Evolutionary conservation across 2,888 invertebrate genomes (phyloP), one percentile per base, ranked within the genome.

Genomic region (Lypha dubia): DNA sequence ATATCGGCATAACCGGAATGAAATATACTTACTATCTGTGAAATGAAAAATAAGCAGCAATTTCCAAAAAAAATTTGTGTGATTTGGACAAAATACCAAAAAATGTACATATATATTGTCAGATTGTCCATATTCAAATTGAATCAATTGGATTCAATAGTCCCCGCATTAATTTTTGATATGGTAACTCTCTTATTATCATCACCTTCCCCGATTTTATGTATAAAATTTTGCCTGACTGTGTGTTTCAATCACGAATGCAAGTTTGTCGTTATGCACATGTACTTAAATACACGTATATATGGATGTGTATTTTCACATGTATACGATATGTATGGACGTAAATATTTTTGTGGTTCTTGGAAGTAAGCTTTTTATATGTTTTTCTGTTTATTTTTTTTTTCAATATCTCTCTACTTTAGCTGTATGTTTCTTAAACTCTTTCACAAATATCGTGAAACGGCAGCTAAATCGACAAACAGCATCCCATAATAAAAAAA

Each of bases 291-390:
- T 8, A 58, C 53, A 51, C 51, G n/a, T 38, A 62, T 15, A 17
- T 51, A 38, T 13, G 41, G 17, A 4, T 15, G 13, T 35, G 53
- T 0, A 38, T 56, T 1, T 49, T 65, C 51, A n/a, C 20, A 28
- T 24, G 7, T 6, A 53, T 20, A 13, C 9, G n/a, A 41, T 0
- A 46, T 44, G 3, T 63, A 68, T 56, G 8, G 17, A 20, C 20
- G 0, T 70, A 20, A 49, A 3, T 53, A 28, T 74, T 77, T 77
- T 77, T 77, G 74, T 79, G 77, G 63, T 84, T 84, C 81, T 81
- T 74, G 77, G 84, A 79, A 84, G 46, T 70, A 70, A 83, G 24
- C 75, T 65, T 62, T 51, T 68, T 17, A 28, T 28, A 20, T 49
- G 4, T 58, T 53, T 56, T 13, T n/a, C n/a, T n/a, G n/a, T n/a